Evolutionary conservation across 2,113 vertebrate species (phyloP), one percentile per base, ranked within the genome.

Genomic region (Carlito syrichta): DNA sequence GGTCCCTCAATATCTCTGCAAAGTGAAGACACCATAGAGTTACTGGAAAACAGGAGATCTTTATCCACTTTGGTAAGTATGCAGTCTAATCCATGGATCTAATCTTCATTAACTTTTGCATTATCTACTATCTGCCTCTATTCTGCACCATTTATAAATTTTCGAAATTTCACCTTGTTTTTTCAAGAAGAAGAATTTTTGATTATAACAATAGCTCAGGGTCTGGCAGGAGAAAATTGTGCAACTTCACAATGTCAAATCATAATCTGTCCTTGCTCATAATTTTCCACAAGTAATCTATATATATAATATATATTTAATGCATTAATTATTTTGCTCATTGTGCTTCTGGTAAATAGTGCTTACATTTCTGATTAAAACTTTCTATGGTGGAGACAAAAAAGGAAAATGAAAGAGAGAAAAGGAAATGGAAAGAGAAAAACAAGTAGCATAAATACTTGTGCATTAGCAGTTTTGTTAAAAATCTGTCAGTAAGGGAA

Each of bases 141-240:
- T 66, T 96, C 48, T 50, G 12, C 76, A 27, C 79, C 87, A 74
- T 95, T 97, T 96, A 96, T 89, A 97, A 97, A 52, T 94, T 78
- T 91, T 84, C n/a, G 25, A 38, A 97, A 96, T 97, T 97, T 96
- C 86, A 43, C 56, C 96, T 0, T 50, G 82, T 87, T 96, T 97
- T 97, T 97, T 90, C 88, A 94, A 97, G 97, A 98, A 97, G 97
- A 97, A 98, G 98, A 94, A 97, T 97, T 98, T 98, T 96, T 97
- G 97, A 98, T 98, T 97, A 92, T 98, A 98, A 98, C 97, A 98
- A 98, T 85, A 96, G 96, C 94, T 96, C 84, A 87, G 97, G 73
- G 78, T 48, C 96, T 86, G 76, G 78, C 43, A 48, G 86, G 58
- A 86, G 48, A 60, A 76, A 96, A 77, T 73, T 85, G 77, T 58